These are phyloP conservation scores for Gortyna flavago DNA, from an alignment of 2,888 invertebrate species.

Conservation along the genomic window DNA sequence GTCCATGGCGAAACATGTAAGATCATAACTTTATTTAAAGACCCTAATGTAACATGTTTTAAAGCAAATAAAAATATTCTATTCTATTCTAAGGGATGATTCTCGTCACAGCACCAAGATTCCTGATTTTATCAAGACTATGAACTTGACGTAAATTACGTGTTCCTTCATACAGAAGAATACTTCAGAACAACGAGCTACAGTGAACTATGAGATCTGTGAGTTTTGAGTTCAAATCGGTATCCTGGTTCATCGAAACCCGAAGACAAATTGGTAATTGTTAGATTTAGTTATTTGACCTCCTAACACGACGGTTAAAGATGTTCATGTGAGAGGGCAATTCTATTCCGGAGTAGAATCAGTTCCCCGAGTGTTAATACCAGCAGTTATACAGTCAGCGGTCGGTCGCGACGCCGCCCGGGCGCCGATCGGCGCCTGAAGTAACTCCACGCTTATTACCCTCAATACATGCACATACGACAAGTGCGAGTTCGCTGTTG, in stretches of 20 bases:
- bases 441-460: slow-evolving; percentile 1
- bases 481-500: slow-evolving; percentile 2
- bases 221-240: neutral
- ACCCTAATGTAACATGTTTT: too few relatives aligned
- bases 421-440: neutral
- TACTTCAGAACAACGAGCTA: neutral
- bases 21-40: too few relatives aligned
- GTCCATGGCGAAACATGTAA: too few relatives aligned
- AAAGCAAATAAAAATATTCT: too few relatives aligned
- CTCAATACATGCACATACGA: slow-evolving; percentile 13
- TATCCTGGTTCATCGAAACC: neutral
- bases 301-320: neutral
- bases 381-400: too few relatives aligned
- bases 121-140: neutral
- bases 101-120: neutral
- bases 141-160: neutral
- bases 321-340: neutral
- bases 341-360: neutral
- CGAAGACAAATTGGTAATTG: neutral
- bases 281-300: neutral
- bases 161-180: neutral
- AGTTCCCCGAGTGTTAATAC: neutral
- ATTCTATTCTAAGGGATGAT: too few relatives aligned
- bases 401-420: too few relatives aligned
- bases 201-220: neutral